A percentile compares a stretch with the other conserved stretches of the same genome.
Evolutionary conservation across 1,140 invertebrate species (phyloP).

Genomic region (Spodoptera litura): DNA sequence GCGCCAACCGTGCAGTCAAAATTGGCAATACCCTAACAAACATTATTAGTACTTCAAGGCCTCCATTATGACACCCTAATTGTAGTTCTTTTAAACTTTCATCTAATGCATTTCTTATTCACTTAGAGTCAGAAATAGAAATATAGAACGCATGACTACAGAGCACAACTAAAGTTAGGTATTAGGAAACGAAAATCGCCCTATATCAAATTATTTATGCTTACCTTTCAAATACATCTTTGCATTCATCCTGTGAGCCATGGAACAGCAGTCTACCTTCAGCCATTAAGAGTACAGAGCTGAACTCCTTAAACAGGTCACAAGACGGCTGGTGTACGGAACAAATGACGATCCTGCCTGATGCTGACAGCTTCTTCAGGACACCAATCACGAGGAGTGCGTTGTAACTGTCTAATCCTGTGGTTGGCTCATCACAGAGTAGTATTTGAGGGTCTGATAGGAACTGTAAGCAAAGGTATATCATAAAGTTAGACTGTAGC

Average conservation of each 20-base stretch:
- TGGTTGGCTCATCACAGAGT: constrained; percentile 94
- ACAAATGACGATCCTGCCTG: constrained; percentile 92
- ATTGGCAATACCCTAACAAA: too few relatives aligned
- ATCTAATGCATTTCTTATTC: too few relatives aligned
- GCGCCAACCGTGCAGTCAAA: too few relatives aligned
- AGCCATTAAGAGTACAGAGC: constrained; percentile 91
- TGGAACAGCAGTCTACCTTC: constrained; percentile 93
- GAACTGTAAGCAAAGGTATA: constrained; percentile 81
- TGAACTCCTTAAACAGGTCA: constrained; percentile 92
- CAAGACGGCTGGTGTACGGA: constrained; percentile 96
- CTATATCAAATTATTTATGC: constrained; percentile 39
- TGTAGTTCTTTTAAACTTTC: too few relatives aligned
- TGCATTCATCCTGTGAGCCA: constrained; percentile 88
- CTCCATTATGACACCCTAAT: too few relatives aligned
- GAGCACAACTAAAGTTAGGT: not conserved
- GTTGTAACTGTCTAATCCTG: constrained; percentile 93
- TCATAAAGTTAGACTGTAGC: too few relatives aligned
- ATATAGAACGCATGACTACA: too few relatives aligned
- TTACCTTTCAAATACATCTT: constrained; percentile 88
- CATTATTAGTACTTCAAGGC: too few relatives aligned
- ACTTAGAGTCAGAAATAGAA: too few relatives aligned
- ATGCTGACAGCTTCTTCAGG: constrained; percentile 87
- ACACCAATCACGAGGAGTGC: constrained; percentile 90
- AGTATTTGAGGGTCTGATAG: constrained; percentile 91
- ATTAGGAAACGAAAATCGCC: not conserved